phyloP scores from a whole-genome alignment of 2,113 vertebrate genomes.

The Tupaia chinensis region DNA sequence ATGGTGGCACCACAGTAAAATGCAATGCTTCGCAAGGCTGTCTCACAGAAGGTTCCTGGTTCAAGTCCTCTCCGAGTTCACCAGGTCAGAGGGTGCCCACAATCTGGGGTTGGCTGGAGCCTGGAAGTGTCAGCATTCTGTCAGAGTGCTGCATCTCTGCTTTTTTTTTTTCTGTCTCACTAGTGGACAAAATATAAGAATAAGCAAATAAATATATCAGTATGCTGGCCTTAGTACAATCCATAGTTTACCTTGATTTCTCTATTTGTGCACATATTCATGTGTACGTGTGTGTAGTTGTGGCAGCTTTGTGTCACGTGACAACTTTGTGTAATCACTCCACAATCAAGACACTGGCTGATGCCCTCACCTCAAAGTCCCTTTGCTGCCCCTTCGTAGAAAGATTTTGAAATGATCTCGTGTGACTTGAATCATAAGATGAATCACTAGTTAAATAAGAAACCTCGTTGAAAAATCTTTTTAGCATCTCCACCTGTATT shows the following conservation, averaged over 20 bases:
- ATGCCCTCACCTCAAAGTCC: rapidly evolving
- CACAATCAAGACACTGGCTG: background rate
- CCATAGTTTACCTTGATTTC: background rate
- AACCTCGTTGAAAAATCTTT: background rate
- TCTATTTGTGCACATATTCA: background rate
- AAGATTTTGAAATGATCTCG: background rate
- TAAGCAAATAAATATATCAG: too few species aligned
- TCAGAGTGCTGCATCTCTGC: too few species aligned
- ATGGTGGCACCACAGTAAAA: too few species aligned
- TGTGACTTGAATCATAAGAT: background rate
- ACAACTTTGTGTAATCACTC: background rate
- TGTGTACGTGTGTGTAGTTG: background rate
- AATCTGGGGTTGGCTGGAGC: too few species aligned
- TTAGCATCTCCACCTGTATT: background rate
- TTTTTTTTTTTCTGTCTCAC: too few species aligned
- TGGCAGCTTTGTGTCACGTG: background rate
- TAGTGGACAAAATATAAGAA: too few species aligned
- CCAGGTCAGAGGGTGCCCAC: too few species aligned
- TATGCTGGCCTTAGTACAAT: too few species aligned
- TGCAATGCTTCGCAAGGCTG: too few species aligned
- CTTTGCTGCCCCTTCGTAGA: background rate
- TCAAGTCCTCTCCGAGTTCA: too few species aligned
- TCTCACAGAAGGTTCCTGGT: too few species aligned
- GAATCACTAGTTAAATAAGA: background rate
- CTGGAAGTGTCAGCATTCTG: too few species aligned